Percentiles rank a stretch among this genome's conserved stretches.
phyloP scores from a whole-genome alignment of 2,888 invertebrate genomes.

The Volucella inanis region DNA sequence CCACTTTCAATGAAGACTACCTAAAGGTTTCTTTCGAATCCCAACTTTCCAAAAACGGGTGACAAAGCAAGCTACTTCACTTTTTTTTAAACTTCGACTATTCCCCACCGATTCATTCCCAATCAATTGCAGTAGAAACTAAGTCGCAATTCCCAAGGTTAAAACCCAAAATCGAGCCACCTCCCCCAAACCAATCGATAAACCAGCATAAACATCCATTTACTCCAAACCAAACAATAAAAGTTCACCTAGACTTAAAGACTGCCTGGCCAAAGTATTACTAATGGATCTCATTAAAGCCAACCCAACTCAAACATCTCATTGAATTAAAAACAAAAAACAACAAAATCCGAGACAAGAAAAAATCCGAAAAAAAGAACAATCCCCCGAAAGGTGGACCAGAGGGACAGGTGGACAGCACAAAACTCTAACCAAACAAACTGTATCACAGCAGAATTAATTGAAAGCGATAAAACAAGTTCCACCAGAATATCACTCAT shows the following conservation, averaged over 20 bases:
- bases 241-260: constrained; percentile 20
- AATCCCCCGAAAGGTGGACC: not conserved
- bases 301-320: constrained; percentile 17
- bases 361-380: constrained; percentile 2
- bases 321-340: constrained; percentile 2
- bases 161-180: not conserved
- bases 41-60: too few relatives aligned
- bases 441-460: constrained; percentile 55
- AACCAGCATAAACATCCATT: constrained; percentile 3
- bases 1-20: too few relatives aligned
- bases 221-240: constrained; percentile 26
- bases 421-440: constrained; percentile 15
- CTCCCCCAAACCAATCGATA: too few relatives aligned
- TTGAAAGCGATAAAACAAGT: constrained; percentile 60
- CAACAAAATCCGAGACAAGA: not conserved
- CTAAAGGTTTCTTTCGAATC: too few relatives aligned
- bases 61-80: too few relatives aligned
- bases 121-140: constrained; percentile 16
- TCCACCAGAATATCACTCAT: constrained; percentile 34
- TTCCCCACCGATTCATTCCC: constrained; percentile 1
- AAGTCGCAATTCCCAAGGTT: constrained; percentile 24
- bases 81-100: not conserved
- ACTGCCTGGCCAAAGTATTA: constrained; percentile 24
- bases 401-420: not conserved
- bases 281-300: constrained; percentile 14